Evolutionary conservation across 2,797 vertebrate species (phyloP).

Genomic region (Myripristis jacobus): DNA sequence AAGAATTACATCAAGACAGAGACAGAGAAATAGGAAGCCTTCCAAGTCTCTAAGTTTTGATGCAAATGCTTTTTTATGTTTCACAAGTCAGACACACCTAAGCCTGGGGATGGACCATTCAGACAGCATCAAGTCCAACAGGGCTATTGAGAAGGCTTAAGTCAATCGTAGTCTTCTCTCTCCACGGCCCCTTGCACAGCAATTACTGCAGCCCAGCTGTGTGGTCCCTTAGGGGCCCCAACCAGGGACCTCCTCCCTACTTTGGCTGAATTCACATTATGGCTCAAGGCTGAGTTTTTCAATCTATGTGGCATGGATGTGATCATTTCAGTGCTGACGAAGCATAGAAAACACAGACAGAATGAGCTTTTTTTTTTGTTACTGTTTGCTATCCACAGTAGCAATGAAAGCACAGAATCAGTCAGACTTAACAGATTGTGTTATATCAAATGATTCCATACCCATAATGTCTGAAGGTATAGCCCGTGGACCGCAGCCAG

Average conservation of each 20-base stretch:
- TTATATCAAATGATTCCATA: background rate
- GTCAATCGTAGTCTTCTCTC: constrained; percentile 48
- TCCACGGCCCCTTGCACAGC: constrained; percentile 68
- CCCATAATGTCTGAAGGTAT: constrained; percentile 43
- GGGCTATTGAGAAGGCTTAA: constrained; percentile 62
- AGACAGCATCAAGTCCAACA: constrained; percentile 58
- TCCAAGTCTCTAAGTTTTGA: constrained; percentile 67
- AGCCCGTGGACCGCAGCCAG: constrained; percentile 48
- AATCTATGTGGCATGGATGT: constrained; percentile 9
- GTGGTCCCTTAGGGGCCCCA: constrained; percentile 66
- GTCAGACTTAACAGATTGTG: background rate
- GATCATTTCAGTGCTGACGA: background rate
- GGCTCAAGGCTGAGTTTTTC: constrained; percentile 1
- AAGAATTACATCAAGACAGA: constrained; percentile 58
- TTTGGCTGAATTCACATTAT: constrained; percentile 27
- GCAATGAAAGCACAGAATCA: background rate
- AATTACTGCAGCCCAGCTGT: constrained; percentile 81
- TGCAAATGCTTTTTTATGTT: constrained; percentile 76
- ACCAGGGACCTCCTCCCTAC: constrained; percentile 67
- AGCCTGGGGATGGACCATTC: constrained; percentile 51
- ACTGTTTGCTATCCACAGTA: background rate
- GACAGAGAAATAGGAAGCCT: constrained; percentile 22
- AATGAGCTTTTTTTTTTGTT: background rate
- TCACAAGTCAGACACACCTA: constrained; percentile 72
- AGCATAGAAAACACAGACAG: background rate